phyloP scores from a whole-genome alignment of 2,113 vertebrate species.

The Cercopithecus mona region DNA sequence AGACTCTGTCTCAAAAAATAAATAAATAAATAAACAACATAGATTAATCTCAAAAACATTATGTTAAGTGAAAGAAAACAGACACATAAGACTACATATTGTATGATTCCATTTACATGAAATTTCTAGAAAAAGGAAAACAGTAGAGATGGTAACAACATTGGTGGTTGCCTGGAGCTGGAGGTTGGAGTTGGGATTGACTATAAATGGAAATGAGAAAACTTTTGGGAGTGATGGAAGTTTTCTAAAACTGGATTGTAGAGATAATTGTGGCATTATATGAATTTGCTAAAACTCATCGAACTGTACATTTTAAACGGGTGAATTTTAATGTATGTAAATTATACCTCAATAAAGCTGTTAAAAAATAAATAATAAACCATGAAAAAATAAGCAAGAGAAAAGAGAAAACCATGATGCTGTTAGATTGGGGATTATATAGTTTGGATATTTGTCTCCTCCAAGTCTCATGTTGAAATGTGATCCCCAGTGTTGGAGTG shows the following conservation, averaged over 20 bases:
- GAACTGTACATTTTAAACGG: slow-evolving; percentile 4
- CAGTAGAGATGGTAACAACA: neutral
- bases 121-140: neutral
- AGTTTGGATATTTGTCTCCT: too few relatives aligned
- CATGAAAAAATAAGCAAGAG: neutral
- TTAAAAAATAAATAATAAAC: neutral
- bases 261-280: neutral
- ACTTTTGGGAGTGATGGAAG: neutral
- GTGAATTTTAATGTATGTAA: slow-evolving; percentile 31
- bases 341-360: neutral
- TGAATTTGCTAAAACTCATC: slow-evolving; percentile 14
- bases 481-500: too few relatives aligned
- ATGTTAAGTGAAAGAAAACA: neutral
- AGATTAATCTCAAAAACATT: neutral
- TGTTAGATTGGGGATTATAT: neutral
- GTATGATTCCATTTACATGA: neutral
- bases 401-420: neutral
- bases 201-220: neutral
- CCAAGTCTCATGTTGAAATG: too few relatives aligned
- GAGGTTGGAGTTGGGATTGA: neutral
- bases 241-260: neutral
- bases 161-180: neutral
- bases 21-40: too few relatives aligned
- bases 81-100: neutral
- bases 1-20: too few relatives aligned